Percentiles rank a stretch among this genome's conserved stretches.
phyloP scores from a whole-genome alignment of 2,113 vertebrate species.

The Campylomormyrus numenius region DNA sequence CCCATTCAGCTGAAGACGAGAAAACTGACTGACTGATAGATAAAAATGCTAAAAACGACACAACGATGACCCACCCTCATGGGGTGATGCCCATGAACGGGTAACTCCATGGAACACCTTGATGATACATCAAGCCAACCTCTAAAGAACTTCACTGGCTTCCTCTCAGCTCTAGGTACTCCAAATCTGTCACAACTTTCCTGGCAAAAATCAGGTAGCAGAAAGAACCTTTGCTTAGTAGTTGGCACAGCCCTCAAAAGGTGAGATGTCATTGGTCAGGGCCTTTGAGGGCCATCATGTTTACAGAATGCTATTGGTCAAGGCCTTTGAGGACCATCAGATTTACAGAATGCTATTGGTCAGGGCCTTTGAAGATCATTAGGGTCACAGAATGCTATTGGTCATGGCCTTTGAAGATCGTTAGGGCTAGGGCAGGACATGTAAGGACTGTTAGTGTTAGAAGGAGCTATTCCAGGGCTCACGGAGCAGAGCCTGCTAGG shows the following conservation, averaged over 20 bases:
- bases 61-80: not conserved
- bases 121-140: not conserved
- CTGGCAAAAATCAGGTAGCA: not conserved
- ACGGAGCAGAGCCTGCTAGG: not conserved
- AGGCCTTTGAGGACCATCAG: not conserved
- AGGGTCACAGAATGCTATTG: not conserved
- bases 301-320: not conserved
- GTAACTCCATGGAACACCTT: not conserved
- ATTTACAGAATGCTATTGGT: too few species aligned
- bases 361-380: too few species aligned
- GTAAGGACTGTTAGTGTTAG: not conserved
- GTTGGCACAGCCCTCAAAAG: not conserved
- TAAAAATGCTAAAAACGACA: not conserved
- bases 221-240: not conserved
- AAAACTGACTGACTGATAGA: not conserved
- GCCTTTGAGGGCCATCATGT: not conserved
- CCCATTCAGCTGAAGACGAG: not conserved
- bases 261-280: not conserved
- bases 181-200: not conserved
- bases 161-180: not conserved
- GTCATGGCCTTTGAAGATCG: too few species aligned
- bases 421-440: not conserved
- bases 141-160: not conserved
- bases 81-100: not conserved
- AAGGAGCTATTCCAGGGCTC: not conserved